Evolutionary conservation across 2,113 vertebrate genomes (phyloP).

Genomic region (Parus major): DNA sequence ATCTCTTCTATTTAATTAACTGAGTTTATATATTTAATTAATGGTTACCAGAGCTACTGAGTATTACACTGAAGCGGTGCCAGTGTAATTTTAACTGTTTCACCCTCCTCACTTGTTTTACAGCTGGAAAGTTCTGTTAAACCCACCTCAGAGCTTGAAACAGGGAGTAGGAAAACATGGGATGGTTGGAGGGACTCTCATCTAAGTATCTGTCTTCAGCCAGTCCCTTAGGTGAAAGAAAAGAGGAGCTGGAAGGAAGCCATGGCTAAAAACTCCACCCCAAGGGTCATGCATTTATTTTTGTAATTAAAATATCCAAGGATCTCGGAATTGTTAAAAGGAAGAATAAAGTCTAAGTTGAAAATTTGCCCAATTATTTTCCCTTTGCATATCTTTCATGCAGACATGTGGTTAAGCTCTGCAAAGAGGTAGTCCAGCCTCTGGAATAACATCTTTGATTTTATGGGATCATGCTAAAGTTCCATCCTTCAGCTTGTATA

Average conservation of each 20-base stretch:
- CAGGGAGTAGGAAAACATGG: not conserved
- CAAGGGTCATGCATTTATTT: not conserved
- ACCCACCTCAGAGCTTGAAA: not conserved
- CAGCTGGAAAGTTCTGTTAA: not conserved
- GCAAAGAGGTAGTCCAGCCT: not conserved
- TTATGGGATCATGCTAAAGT: not conserved
- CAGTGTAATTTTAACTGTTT: not conserved
- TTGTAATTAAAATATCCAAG: not conserved
- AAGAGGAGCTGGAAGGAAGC: not conserved
- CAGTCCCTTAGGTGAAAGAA: not conserved
- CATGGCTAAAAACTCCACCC: not conserved
- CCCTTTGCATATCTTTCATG: not conserved
- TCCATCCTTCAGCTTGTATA: not conserved
- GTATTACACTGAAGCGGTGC: not conserved
- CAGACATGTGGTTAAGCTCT: not conserved
- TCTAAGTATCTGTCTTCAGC: not conserved
- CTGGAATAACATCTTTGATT: not conserved
- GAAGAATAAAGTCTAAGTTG: not conserved
- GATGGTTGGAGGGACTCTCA: not conserved
- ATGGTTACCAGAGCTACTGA: constrained; percentile 32
- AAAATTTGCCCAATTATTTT: not conserved
- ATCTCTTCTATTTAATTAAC: constrained; percentile 47
- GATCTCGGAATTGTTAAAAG: not conserved
- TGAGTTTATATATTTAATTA: constrained; percentile 1
- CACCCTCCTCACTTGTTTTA: not conserved